Evolutionary conservation across 2,113 vertebrate genomes (phyloP).

Genomic region (Pagrus major): DNA sequence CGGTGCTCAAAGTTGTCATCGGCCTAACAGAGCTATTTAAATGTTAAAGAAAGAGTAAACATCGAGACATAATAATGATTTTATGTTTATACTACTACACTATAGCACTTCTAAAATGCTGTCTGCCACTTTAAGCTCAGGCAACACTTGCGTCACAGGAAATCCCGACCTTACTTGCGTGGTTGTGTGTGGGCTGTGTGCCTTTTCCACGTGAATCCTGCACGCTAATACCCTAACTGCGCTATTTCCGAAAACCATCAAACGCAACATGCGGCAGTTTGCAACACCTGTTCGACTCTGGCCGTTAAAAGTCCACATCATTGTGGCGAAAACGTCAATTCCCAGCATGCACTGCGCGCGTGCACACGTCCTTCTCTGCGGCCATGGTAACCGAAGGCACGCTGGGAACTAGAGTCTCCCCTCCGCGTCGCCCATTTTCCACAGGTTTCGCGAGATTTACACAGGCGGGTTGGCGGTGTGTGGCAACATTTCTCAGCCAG

Average conservation of each 20-base stretch:
- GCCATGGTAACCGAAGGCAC: not conserved
- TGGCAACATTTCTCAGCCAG: slow-evolving; percentile 65
- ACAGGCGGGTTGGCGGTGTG: slow-evolving; percentile 61
- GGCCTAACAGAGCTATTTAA: not conserved
- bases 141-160: not conserved
- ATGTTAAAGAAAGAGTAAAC: not conserved
- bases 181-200: not conserved
- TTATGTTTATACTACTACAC: not conserved
- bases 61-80: not conserved
- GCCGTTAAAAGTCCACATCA: not conserved
- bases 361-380: not conserved
- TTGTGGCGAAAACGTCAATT: slow-evolving; percentile 31
- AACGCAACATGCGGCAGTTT: not conserved
- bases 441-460: slow-evolving; percentile 78
- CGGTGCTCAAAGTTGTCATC: not conserved
- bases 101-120: no score
- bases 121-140: slow-evolving; percentile 22
- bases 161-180: not conserved
- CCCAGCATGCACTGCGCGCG: slow-evolving; percentile 53
- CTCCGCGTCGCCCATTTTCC: slow-evolving; percentile 51
- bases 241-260: slow-evolving; percentile 20
- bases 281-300: not conserved
- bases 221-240: not conserved
- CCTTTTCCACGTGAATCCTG: not conserved
- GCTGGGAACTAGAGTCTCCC: slow-evolving; percentile 64